phyloP scores from a whole-genome alignment of 2,797 vertebrate species.

The Helicolenus hilgendorfi region DNA sequence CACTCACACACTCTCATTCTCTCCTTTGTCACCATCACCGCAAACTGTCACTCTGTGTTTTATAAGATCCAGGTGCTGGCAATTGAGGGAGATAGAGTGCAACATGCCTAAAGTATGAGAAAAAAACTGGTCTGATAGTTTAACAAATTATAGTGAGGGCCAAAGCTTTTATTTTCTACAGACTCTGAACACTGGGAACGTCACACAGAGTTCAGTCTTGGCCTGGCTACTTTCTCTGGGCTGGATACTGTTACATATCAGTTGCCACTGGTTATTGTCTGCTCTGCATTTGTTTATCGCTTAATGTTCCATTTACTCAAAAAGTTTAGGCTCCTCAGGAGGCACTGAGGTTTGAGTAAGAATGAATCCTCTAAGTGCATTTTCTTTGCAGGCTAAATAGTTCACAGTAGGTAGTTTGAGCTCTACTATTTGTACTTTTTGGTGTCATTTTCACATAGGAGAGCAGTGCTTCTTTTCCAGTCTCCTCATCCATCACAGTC shows the following conservation, averaged over 20 bases:
- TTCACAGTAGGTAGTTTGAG: neutral
- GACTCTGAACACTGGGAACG: slow-evolving; percentile 54
- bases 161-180: slow-evolving; percentile 37
- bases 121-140: slow-evolving; percentile 32
- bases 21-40: slow-evolving; percentile 74
- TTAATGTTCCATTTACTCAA: slow-evolving; percentile 20
- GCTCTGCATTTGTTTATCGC: slow-evolving; percentile 45
- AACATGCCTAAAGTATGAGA: slow-evolving; percentile 14
- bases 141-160: slow-evolving; percentile 51
- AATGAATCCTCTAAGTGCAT: neutral
- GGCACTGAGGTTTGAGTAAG: neutral
- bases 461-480: slow-evolving; percentile 32
- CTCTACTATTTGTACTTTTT: neutral
- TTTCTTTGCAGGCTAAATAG: neutral
- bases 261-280: slow-evolving; percentile 54
- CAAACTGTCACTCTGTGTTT: slow-evolving; percentile 63
- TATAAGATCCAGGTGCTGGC: slow-evolving; percentile 85
- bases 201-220: slow-evolving; percentile 72
- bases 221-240: slow-evolving; percentile 46
- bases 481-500: slow-evolving; percentile 43
- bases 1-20: slow-evolving; percentile 37
- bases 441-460: slow-evolving; percentile 61
- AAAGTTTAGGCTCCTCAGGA: neutral
- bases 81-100: slow-evolving; percentile 66
- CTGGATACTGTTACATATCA: slow-evolving; percentile 56